phyloP scores from a whole-genome alignment of 2,888 invertebrate species.

The Hemistola chrysoprasaria region DNA sequence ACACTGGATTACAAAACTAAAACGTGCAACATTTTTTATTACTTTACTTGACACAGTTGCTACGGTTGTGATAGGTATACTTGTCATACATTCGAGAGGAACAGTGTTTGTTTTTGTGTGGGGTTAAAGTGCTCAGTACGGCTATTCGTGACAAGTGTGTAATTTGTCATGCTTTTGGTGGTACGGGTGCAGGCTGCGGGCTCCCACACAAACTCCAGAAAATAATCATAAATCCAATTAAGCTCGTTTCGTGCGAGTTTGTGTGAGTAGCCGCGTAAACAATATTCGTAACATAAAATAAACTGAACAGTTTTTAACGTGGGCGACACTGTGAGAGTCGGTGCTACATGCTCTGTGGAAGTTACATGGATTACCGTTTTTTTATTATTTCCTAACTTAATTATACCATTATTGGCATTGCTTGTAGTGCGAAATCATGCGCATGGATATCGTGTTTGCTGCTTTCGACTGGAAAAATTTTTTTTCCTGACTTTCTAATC shows the following conservation, averaged over 20 bases:
- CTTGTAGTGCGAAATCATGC: slow-evolving; percentile 55
- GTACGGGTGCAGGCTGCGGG: slow-evolving; percentile 74
- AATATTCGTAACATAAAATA: slow-evolving; percentile 48
- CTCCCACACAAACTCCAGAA: slow-evolving; percentile 57
- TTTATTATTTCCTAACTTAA: slow-evolving; percentile 20
- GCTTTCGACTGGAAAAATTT: slow-evolving; percentile 50
- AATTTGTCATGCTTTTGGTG: slow-evolving; percentile 73
- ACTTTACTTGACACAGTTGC: slow-evolving; percentile 16
- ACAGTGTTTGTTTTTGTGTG: slow-evolving; percentile 34
- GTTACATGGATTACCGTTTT: slow-evolving; percentile 43
- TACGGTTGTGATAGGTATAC: no score
- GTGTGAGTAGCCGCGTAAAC: slow-evolving; percentile 48
- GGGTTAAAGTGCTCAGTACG: slow-evolving; percentile 50
- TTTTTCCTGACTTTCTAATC: no score
- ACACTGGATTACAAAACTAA: slow-evolving; percentile 22
- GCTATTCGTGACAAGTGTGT: slow-evolving; percentile 49
- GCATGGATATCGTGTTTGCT: slow-evolving; percentile 41
- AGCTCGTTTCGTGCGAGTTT: slow-evolving; percentile 38
- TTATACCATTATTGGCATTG: slow-evolving; percentile 7
- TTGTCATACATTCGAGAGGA: slow-evolving; percentile 23
- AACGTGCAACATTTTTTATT: slow-evolving; percentile 31
- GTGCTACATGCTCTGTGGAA: slow-evolving; percentile 78
- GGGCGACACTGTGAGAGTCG: slow-evolving; percentile 66
- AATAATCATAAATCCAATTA: slow-evolving; percentile 21
- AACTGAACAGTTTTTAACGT: slow-evolving; percentile 57